phyloP scores from a whole-genome alignment of 2,797 vertebrate genomes.

The Microcaecilia unicolor region DNA sequence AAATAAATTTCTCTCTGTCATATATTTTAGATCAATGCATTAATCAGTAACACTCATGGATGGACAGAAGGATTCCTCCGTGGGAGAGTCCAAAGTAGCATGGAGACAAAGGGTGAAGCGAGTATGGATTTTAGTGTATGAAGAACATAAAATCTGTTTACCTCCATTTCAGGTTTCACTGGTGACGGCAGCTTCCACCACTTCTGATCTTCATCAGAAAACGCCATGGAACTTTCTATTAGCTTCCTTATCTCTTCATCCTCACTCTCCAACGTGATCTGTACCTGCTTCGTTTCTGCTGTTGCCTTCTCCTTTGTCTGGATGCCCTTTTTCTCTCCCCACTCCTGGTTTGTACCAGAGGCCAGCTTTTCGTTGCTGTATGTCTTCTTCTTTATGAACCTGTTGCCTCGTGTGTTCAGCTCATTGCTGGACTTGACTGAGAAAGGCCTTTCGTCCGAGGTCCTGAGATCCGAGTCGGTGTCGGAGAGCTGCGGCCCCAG shows the following conservation, averaged over 20 bases:
- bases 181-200: not conserved
- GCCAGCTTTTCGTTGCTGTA: fast-evolving
- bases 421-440: slow-evolving; percentile 18
- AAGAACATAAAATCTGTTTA: too few species aligned
- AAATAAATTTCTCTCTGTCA: too few species aligned
- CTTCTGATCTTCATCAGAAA: slow-evolving; percentile 23
- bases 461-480: not conserved
- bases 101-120: too few species aligned
- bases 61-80: too few species aligned
- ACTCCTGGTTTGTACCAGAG: fast-evolving
- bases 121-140: too few species aligned
- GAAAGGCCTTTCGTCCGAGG: not conserved
- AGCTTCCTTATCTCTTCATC: slow-evolving; percentile 58
- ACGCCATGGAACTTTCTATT: slow-evolving; percentile 39
- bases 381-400: slow-evolving; percentile 55
- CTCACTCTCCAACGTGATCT: slow-evolving; percentile 55
- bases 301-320: not conserved
- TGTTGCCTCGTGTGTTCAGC: slow-evolving; percentile 1
- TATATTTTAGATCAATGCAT: too few species aligned
- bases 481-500: not conserved
- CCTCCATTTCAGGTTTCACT: too few species aligned
- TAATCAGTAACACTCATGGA: too few species aligned
- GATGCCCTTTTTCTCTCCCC: not conserved
- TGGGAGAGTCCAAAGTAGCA: too few species aligned
- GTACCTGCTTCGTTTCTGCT: not conserved